phyloP scores from a whole-genome alignment of 2,888 invertebrate genomes.

The Scaptomyza tumidula region DNA sequence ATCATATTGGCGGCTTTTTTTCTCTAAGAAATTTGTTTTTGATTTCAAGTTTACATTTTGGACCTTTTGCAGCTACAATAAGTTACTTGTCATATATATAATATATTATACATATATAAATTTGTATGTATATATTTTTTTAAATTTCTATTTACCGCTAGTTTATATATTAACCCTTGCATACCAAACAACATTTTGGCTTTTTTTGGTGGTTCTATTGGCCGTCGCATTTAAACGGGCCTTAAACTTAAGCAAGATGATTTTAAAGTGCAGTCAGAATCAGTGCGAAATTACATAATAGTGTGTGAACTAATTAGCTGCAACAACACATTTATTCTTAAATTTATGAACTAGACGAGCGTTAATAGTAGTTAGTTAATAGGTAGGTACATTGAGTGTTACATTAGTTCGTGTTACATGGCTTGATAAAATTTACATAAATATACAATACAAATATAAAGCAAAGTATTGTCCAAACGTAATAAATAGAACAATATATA shows the following conservation, averaged over 20 bases:
- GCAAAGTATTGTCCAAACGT: slow-evolving; percentile 16
- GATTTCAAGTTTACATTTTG: slow-evolving; percentile 49
- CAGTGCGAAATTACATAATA: slow-evolving; percentile 36
- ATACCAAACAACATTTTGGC: slow-evolving; percentile 10
- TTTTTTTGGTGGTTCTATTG: slow-evolving; percentile 2
- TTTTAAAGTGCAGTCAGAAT: slow-evolving; percentile 42
- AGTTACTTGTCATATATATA: slow-evolving; percentile 19
- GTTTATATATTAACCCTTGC: slow-evolving; percentile 13
- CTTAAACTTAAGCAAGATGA: slow-evolving; percentile 12
- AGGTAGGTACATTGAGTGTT: slow-evolving; percentile 67
- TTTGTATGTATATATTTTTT: neutral
- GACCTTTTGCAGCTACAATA: slow-evolving; percentile 58
- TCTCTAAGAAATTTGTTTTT: slow-evolving; percentile 45
- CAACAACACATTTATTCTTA: slow-evolving; percentile 26
- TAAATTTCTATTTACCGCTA: slow-evolving; percentile 11
- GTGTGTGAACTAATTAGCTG: slow-evolving; percentile 26
- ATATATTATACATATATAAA: neutral
- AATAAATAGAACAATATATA: slow-evolving; percentile 10
- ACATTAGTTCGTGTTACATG: slow-evolving; percentile 34
- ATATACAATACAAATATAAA: slow-evolving; percentile 11
- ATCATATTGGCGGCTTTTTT: slow-evolving; percentile 18
- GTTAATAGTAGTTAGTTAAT: slow-evolving; percentile 46
- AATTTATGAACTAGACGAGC: slow-evolving; percentile 28
- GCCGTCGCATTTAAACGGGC: neutral
- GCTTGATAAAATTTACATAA: neutral